Percentiles rank a stretch among this genome's conserved stretches.
phyloP scores from a whole-genome alignment of 2,113 vertebrate species.

The Urocynchramus pylzowi region DNA sequence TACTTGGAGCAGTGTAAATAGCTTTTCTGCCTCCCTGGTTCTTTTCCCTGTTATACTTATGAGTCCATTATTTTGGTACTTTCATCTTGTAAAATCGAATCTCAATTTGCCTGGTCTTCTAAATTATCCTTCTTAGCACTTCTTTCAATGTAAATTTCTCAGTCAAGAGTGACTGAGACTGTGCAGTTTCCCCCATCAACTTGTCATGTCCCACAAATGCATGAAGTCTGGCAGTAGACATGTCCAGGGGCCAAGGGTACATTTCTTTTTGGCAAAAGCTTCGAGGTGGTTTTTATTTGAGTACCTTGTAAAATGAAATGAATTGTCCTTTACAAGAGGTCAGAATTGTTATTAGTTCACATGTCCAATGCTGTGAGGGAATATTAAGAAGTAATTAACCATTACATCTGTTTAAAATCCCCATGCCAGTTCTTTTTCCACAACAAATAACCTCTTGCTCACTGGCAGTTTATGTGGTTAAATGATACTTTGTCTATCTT shows the following conservation, averaged over 20 bases:
- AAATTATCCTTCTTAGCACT: background rate
- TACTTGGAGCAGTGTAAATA: background rate
- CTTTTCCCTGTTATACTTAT: background rate
- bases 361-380: background rate
- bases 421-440: background rate
- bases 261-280: background rate
- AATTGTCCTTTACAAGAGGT: background rate
- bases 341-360: background rate
- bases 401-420: conserved; percentile 21
- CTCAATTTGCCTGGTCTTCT: background rate
- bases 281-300: background rate
- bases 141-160: background rate
- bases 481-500: background rate
- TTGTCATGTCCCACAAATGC: background rate
- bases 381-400: conserved; percentile 29
- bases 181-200: background rate
- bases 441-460: background rate
- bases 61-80: background rate
- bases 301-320: conserved; percentile 13
- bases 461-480: background rate
- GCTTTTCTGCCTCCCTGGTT: background rate
- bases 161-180: background rate
- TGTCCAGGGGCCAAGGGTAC: background rate
- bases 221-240: background rate
- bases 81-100: background rate